Percentiles rank a stretch among this genome's conserved stretches.
These are phyloP conservation scores for Leptinotarsa rubiginosa DNA, from an alignment of 2,888 invertebrate species.

Conservation along the genomic window DNA sequence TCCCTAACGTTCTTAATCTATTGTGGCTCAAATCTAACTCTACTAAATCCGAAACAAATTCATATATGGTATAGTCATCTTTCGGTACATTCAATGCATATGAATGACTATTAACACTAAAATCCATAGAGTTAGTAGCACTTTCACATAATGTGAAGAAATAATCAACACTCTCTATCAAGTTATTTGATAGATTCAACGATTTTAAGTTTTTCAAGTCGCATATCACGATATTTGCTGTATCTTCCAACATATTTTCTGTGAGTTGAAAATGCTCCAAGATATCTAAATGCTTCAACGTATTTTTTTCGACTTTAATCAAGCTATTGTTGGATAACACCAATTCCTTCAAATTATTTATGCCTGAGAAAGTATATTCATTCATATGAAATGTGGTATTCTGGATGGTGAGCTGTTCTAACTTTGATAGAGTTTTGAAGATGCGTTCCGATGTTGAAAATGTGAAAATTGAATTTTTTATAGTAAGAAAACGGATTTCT, in stretches of 20 bases:
- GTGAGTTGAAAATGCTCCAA: slow-evolving; percentile 50
- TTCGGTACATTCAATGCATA: slow-evolving; percentile 24
- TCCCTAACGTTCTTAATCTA: slow-evolving; percentile 46
- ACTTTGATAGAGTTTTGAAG: slow-evolving; percentile 46
- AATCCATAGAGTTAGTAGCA: slow-evolving; percentile 6
- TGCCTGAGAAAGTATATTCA: slow-evolving; percentile 46
- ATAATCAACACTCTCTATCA: slow-evolving; percentile 37
- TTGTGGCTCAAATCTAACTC: slow-evolving; percentile 55
- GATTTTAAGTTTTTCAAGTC: slow-evolving; percentile 48
- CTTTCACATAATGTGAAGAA: slow-evolving; percentile 44
- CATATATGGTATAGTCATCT: slow-evolving; percentile 28
- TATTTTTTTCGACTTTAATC: slow-evolving; percentile 44
- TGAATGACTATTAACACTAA: slow-evolving; percentile 35
- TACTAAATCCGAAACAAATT: slow-evolving; percentile 43
- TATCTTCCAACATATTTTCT: slow-evolving; percentile 48
- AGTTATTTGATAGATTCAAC: slow-evolving; percentile 49
- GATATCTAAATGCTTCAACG: slow-evolving; percentile 42
- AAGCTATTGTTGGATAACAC: slow-evolving; percentile 53
- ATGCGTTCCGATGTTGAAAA: slow-evolving; percentile 45
- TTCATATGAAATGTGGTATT: slow-evolving; percentile 48
- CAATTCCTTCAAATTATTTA: slow-evolving; percentile 50
- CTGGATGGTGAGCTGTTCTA: slow-evolving; percentile 49
- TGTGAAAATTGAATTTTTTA: slow-evolving; percentile 53
- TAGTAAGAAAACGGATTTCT: slow-evolving; percentile 55
- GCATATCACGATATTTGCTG: slow-evolving; percentile 53